Evolutionary conservation across 2,797 vertebrate species (phyloP).

Genomic region (Sandelia bainsii): DNA sequence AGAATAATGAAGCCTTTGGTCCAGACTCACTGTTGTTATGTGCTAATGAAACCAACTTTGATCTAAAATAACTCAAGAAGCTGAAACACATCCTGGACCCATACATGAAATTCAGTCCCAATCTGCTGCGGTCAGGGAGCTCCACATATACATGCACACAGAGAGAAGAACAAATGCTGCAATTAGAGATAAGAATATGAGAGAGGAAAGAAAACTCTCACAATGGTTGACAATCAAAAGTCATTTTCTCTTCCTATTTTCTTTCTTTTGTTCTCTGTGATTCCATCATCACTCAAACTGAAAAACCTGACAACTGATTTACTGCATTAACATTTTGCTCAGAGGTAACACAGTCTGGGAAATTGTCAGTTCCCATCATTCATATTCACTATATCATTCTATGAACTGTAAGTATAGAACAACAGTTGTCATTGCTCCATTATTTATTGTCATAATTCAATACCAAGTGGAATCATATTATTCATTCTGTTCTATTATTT

Average conservation of each 20-base stretch:
- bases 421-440: not conserved
- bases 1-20: slow-evolving; percentile 68
- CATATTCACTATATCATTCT: not conserved
- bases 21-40: slow-evolving; percentile 66
- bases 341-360: slow-evolving; percentile 8
- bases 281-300: slow-evolving; percentile 13
- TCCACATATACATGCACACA: not conserved
- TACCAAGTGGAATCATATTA: not conserved
- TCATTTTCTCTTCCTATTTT: slow-evolving; percentile 14
- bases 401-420: not conserved
- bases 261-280: slow-evolving; percentile 27
- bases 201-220: not conserved
- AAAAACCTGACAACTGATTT: slow-evolving; percentile 36
- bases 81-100: slow-evolving; percentile 40
- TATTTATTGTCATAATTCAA: not conserved
- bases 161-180: not conserved
- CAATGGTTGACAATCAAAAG: slow-evolving; percentile 14
- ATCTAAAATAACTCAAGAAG: slow-evolving; percentile 73
- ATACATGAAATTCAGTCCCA: slow-evolving; percentile 33
- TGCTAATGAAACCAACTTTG: slow-evolving; percentile 78
- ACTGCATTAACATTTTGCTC: slow-evolving; percentile 27
- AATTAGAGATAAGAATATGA: slow-evolving; percentile 7
- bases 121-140: slow-evolving; percentile 24
- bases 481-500: not conserved
- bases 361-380: slow-evolving; percentile 25